Evolutionary conservation across 2,113 vertebrate species (phyloP).

Genomic region (Epinephelus cyanopodus): DNA sequence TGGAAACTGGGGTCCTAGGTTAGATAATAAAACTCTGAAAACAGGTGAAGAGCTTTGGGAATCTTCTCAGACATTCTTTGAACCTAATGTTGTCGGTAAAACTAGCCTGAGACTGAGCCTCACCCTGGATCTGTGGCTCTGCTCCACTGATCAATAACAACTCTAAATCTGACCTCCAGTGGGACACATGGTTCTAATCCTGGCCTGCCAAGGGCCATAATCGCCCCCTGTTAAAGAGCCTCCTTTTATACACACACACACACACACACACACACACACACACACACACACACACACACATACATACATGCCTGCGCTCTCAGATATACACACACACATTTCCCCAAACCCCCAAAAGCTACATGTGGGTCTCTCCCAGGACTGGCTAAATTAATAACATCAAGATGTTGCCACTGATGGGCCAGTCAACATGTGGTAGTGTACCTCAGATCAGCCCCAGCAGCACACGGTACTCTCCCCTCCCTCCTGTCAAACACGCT

Average conservation of each 20-base stretch:
- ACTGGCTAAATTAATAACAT: constrained; percentile 96
- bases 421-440: constrained; percentile 82
- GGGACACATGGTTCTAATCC: constrained; percentile 99
- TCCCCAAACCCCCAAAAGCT: constrained; percentile 88
- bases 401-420: constrained; percentile 91
- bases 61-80: constrained; percentile 42
- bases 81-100: constrained; percentile 37
- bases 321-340: constrained; percentile 45
- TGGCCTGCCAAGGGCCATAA: constrained; percentile 94
- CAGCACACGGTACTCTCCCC: constrained; percentile 41
- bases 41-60: constrained; percentile 36
- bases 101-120: constrained; percentile 43
- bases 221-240: constrained; percentile 90
- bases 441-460: constrained; percentile 70
- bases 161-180: constrained; percentile 95
- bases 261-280: constrained; percentile 22
- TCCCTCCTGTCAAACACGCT: constrained; percentile 84
- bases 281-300: constrained; percentile 33
- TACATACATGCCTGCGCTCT: constrained; percentile 33
- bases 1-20: constrained; percentile 71
- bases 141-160: constrained; percentile 94
- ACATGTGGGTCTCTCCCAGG: constrained; percentile 91
- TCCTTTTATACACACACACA: constrained; percentile 52
- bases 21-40: constrained; percentile 38
- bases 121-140: constrained; percentile 85